phyloP scores from a whole-genome alignment of 2,888 invertebrate species.

The Blastobasis lacticolella region DNA sequence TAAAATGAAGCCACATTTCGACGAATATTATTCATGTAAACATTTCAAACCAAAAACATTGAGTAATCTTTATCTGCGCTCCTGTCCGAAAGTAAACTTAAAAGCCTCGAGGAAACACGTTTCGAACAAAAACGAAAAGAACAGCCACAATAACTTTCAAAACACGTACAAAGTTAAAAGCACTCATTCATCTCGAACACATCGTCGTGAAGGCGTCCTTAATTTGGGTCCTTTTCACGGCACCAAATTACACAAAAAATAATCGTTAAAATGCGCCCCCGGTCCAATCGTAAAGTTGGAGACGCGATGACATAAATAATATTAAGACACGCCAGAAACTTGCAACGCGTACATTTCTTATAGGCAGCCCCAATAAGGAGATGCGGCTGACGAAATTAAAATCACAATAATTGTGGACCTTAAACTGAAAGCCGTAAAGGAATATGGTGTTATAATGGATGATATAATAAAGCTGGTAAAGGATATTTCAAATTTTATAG shows the following conservation, averaged over 20 bases:
- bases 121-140: too few species aligned
- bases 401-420: not conserved
- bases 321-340: slow-evolving; percentile 47
- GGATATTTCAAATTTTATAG: slow-evolving; percentile 25
- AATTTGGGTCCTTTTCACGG: slow-evolving; percentile 37
- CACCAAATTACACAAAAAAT: slow-evolving; percentile 50
- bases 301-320: slow-evolving; percentile 63
- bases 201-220: slow-evolving; percentile 24
- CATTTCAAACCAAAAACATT: too few species aligned
- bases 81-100: too few species aligned
- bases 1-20: too few species aligned
- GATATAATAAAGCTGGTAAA: slow-evolving; percentile 8
- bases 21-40: too few species aligned
- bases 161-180: slow-evolving; percentile 13
- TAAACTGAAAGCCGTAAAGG: not conserved
- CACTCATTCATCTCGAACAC: slow-evolving; percentile 15
- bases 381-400: not conserved
- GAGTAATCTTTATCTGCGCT: too few species aligned
- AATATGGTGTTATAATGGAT: not conserved
- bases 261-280: slow-evolving; percentile 42
- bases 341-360: slow-evolving; percentile 12
- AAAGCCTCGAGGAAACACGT: too few species aligned
- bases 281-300: slow-evolving; percentile 40
- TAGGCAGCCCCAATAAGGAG: not conserved
- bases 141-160: slow-evolving; percentile 5